Conservation (phyloP, 2,888 invertebrate genomes). For the Cryptocheilus praepositus region DNA sequence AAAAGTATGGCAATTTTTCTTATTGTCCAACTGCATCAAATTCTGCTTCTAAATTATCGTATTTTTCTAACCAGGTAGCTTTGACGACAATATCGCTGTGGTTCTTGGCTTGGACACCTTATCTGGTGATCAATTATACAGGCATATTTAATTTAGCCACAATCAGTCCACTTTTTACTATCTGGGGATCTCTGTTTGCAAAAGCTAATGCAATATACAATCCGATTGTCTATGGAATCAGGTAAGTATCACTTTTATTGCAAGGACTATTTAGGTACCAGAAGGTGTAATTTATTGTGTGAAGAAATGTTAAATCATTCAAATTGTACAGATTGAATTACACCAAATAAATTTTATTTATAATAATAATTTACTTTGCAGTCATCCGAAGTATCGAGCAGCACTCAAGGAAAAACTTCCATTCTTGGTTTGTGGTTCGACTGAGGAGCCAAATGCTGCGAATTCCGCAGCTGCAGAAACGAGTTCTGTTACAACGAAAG, state of each 20-base stretch:
- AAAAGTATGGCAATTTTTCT: slow-evolving; percentile 62
- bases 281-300: background rate
- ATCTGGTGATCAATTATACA: slow-evolving; percentile 85
- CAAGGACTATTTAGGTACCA: too few species aligned
- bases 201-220: slow-evolving; percentile 76
- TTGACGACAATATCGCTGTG: slow-evolving; percentile 80
- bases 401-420: slow-evolving; percentile 87
- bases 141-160: slow-evolving; percentile 86
- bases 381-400: slow-evolving; percentile 87
- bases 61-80: slow-evolving; percentile 74
- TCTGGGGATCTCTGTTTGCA: slow-evolving; percentile 93
- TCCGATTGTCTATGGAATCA: slow-evolving; percentile 79
- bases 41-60: slow-evolving; percentile 9
- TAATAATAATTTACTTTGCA: slow-evolving; percentile 64
- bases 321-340: background rate
- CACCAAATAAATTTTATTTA: too few species aligned
- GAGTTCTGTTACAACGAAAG: slow-evolving; percentile 36
- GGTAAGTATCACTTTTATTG: slow-evolving; percentile 52
- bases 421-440: slow-evolving; percentile 81
- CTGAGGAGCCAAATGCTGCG: slow-evolving; percentile 78
- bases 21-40: background rate
- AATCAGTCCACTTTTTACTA: slow-evolving; percentile 87
- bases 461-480: slow-evolving; percentile 72
- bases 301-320: background rate
- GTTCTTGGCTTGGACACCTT: slow-evolving; percentile 83